Evolutionary conservation across 2,113 vertebrate genomes (phyloP).

Genomic region (Rhynchopsitta pachyrhyncha): DNA sequence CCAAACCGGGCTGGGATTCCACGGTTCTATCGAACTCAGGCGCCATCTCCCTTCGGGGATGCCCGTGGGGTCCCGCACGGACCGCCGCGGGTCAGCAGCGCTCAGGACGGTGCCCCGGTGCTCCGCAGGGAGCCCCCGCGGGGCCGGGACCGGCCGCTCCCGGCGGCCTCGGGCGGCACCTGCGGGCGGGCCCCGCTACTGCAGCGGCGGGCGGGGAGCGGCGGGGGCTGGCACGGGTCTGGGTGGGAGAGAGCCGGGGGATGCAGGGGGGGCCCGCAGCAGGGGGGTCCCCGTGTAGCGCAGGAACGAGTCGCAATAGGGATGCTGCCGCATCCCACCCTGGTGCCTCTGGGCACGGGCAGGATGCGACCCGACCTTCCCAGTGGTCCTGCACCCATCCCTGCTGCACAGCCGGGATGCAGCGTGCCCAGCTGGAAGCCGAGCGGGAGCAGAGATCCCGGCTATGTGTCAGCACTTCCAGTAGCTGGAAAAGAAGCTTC

Average conservation of each 20-base stretch:
- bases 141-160: not conserved
- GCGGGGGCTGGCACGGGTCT: not conserved
- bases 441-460: accelerated
- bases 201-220: not conserved
- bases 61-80: not conserved
- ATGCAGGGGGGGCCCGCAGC: not conserved
- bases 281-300: not conserved
- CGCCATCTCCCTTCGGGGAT: not conserved
- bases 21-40: no score
- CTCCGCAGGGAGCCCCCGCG: no score
- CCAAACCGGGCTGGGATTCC: no score
- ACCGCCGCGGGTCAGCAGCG: no score
- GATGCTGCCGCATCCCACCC: not conserved
- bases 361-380: not conserved
- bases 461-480: not conserved
- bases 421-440: not conserved
- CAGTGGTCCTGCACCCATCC: not conserved
- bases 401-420: not conserved
- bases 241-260: not conserved
- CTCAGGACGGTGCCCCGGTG: no score
- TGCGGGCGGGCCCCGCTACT: slow-evolving; percentile 42
- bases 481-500: accelerated
- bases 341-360: accelerated
- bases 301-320: not conserved
- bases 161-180: slow-evolving; percentile 67